These are phyloP conservation scores for Torymus aiolomorphi DNA, from an alignment of 2,888 invertebrate genomes.

Conservation along the genomic window DNA sequence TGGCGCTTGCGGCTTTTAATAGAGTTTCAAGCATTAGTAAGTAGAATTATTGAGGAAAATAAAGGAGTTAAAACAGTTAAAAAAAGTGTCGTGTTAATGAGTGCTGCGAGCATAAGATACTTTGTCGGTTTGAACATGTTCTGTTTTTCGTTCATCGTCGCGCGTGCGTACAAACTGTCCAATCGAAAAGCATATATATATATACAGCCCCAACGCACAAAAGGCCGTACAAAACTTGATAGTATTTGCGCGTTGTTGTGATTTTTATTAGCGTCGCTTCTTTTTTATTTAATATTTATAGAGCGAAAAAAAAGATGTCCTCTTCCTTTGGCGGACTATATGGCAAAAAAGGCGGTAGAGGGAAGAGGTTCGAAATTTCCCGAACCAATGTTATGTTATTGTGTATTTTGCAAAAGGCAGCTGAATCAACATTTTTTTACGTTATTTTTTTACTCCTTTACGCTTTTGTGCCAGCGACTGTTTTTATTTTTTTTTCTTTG, in stretches of 20 bases:
- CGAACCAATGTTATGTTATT: slow-evolving; percentile 33
- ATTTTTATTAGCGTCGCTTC: slow-evolving; percentile 51
- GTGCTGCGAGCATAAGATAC: slow-evolving; percentile 54
- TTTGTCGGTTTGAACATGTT: slow-evolving; percentile 49
- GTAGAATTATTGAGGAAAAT: slow-evolving; percentile 47
- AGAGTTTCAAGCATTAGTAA: slow-evolving; percentile 55
- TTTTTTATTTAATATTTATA: slow-evolving; percentile 54
- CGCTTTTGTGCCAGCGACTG: slow-evolving; percentile 57
- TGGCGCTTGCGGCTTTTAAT: slow-evolving; percentile 60
- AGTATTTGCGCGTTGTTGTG: slow-evolving; percentile 58
- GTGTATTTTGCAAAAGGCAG: slow-evolving; percentile 44
- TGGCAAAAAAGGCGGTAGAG: neutral
- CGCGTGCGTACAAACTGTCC: slow-evolving; percentile 48
- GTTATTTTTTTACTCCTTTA: slow-evolving; percentile 48
- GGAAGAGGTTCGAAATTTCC: slow-evolving; percentile 41
- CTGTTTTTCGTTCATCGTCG: slow-evolving; percentile 47
- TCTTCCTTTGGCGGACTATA: slow-evolving; percentile 11
- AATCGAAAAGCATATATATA: slow-evolving; percentile 19
- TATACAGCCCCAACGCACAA: slow-evolving; percentile 45
- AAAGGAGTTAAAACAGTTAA: slow-evolving; percentile 33
- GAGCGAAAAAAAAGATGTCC: slow-evolving; percentile 22
- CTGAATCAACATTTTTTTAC: slow-evolving; percentile 52
- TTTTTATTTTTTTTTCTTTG: slow-evolving; percentile 48
- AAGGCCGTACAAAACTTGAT: slow-evolving; percentile 54
- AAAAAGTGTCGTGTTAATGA: slow-evolving; percentile 44